Evolutionary conservation across 2,113 vertebrate genomes (phyloP), one percentile per base, ranked within the genome.

Genomic region (Saccopteryx bilineata): DNA sequence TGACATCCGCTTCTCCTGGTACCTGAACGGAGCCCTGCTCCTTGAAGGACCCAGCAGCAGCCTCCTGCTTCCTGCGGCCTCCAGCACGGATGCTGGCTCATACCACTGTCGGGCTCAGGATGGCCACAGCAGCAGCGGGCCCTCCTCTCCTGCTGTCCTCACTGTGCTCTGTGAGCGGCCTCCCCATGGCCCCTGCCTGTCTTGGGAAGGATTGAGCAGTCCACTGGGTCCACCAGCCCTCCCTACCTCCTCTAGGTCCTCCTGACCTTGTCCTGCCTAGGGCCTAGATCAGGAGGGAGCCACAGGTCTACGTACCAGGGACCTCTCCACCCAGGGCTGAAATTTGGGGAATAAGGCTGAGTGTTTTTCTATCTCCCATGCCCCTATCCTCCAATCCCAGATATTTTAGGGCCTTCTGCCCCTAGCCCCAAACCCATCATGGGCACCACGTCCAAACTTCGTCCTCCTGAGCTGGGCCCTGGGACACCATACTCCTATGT

Each of bases 1-100:
- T 1, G 92, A 96, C 48, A 58, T 61, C 2, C 95, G 80, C 21
- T 98, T 98, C 90, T 23, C 92, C 75, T 99, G 98, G 98, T 99
- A 98, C 93, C 96, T 91, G 90, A 98, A 98, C 0, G 97, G 98
- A 50, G 26, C 24, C 5, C 8, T 78, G 91, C 63, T 98, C 19
- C 96, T 21, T 0, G 95, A 97, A 18, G 60, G 88, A 0, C 21
- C 96, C 0, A n/a, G 75, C 11, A 54, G n/a, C 2, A 21, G 69
- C 89, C 96, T 98, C 0, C 9, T 0, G 0, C 96, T 98, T 81
- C 81, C 93, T 0, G 52, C 0, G 0, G 39, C 97, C 72, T 17
- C 96, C 97, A 98, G 97, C 3, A 0, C 68, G 0, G 96, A 98
- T 0, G 9, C 97, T 0, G 98, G 98, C 26, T 96, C 95, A 4